These are phyloP conservation scores for Heliconius eleuchia DNA, from an alignment of 1,140 invertebrate species.

Conservation along the genomic window DNA sequence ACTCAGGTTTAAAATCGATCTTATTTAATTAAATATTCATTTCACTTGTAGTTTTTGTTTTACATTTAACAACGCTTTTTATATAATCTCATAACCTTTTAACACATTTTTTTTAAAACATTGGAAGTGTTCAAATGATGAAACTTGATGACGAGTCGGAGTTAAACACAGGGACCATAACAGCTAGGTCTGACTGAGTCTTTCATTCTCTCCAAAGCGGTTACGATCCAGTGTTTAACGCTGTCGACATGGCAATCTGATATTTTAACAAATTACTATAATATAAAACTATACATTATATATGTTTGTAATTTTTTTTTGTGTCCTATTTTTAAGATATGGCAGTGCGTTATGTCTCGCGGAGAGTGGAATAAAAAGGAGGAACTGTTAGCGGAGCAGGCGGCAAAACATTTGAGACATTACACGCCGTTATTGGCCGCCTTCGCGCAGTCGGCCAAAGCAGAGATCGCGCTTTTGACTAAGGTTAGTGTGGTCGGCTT, in stretches of 20 bases:
- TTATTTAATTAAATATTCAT: too few species aligned
- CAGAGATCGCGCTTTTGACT: slow-evolving; percentile 93
- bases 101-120: too few species aligned
- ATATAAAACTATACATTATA: not conserved
- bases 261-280: not conserved
- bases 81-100: too few species aligned
- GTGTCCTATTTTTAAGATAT: slow-evolving; percentile 83
- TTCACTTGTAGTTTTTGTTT: too few species aligned
- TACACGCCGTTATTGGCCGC: slow-evolving; percentile 93
- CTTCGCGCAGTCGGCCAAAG: slow-evolving; percentile 91
- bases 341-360: slow-evolving; percentile 95
- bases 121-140: slow-evolving; percentile 54
- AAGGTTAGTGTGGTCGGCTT: slow-evolving; percentile 77
- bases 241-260: slow-evolving; percentile 74
- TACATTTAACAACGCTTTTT: too few species aligned
- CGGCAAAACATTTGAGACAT: slow-evolving; percentile 92
- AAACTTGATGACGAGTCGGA: slow-evolving; percentile 77
- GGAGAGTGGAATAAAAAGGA: slow-evolving; percentile 99
- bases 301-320: not conserved
- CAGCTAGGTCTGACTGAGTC: slow-evolving; percentile 52
- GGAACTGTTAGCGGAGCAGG: slow-evolving; percentile 96
- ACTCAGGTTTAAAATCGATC: too few species aligned
- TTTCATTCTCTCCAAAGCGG: slow-evolving; percentile 46
- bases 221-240: slow-evolving; percentile 37
- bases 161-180: slow-evolving; percentile 34